Evolutionary conservation across 2,113 vertebrate genomes (phyloP), one percentile per base, ranked within the genome.

Genomic region (Thymallus thymallus): DNA sequence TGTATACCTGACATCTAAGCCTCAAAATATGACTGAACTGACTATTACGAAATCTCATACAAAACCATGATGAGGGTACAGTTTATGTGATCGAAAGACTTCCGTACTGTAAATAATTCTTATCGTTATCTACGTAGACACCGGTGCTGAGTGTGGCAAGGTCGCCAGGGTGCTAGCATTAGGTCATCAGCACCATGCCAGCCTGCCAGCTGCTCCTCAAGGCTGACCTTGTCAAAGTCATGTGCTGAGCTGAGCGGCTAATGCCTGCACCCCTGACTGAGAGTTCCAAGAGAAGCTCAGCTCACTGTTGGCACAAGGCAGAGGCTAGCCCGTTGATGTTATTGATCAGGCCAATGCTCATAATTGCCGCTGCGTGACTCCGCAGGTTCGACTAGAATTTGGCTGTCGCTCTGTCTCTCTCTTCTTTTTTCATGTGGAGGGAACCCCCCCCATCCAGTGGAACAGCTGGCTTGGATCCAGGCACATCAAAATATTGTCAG

Each of bases 171-270:
- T 67, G 83, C 68, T 61, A 48, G 35, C 79, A 30, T 77, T 72
- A 89, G 87, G 83, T 89, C 84, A 69, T 81, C 79, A 77, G 78
- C 88, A 71, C 78, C 86, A 78, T 62, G 68, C 86, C 63, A 84
- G 83, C 86, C 72, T 23, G 75, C 90, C 87, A 82, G 87, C 88
- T 88, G 89, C 78, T 85, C 76, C 79, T 80, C 76, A 63, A 82
- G 63, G 76, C 24, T 83, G 85, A 91, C 88, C 88, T 88, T 88
- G 87, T 90, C 84, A 89, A 88, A 86, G 90, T 88, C 89, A 84
- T 85, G 81, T 76, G 84, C 77, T 69, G 81, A 41, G 35, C 35
- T 41, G 35, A 73, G 80, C 66, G 65, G 77, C 80, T 83, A 72
- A 86, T 81, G 74, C 86, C 85, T 77, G 75, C 77, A 75, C 73